phyloP scores from a whole-genome alignment of 2,888 invertebrate species.

The Xylota sylvarum region DNA sequence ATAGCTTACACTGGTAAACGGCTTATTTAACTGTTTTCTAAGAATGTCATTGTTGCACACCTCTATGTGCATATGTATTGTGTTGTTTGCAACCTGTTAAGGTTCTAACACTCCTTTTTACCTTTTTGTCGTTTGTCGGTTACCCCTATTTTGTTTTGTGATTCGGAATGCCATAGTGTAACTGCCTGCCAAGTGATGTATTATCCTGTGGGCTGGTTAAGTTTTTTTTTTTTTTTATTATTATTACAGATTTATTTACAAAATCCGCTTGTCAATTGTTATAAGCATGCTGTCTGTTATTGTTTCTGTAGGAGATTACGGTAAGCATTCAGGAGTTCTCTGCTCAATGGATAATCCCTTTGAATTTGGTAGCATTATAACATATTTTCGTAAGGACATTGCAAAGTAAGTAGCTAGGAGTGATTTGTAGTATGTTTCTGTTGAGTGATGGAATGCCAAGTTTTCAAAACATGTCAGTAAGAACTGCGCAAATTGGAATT shows the following conservation, averaged over 20 bases:
- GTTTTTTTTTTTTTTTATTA: constrained; percentile 48
- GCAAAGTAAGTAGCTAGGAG: neutral
- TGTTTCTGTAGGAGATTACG: constrained; percentile 48
- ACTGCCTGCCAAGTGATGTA: constrained; percentile 17
- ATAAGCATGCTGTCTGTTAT: constrained; percentile 21
- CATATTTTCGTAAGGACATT: constrained; percentile 46
- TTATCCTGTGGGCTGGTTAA: constrained; percentile 56
- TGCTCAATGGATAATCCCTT: constrained; percentile 50
- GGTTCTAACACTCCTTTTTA: constrained; percentile 43
- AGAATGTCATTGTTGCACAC: constrained; percentile 48
- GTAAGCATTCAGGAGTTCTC: constrained; percentile 36
- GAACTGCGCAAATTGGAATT: no score
- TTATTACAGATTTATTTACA: constrained; percentile 65
- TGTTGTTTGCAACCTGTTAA: constrained; percentile 68
- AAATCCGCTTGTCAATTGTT: constrained; percentile 66
- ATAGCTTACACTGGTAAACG: constrained; percentile 42
- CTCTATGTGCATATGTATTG: constrained; percentile 46
- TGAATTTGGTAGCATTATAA: constrained; percentile 43
- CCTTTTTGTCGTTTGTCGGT: constrained; percentile 21
- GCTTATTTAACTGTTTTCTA: constrained; percentile 28
- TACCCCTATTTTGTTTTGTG: constrained; percentile 20
- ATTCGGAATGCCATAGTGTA: constrained; percentile 7
- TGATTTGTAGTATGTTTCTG: no score
- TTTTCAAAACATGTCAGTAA: no score
- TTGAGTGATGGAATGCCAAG: no score